A percentile compares a stretch with the other conserved stretches of the same genome.
These are phyloP conservation scores for Epinotia brunnichana DNA, from an alignment of 2,888 invertebrate genomes.

Conservation along the genomic window DNA sequence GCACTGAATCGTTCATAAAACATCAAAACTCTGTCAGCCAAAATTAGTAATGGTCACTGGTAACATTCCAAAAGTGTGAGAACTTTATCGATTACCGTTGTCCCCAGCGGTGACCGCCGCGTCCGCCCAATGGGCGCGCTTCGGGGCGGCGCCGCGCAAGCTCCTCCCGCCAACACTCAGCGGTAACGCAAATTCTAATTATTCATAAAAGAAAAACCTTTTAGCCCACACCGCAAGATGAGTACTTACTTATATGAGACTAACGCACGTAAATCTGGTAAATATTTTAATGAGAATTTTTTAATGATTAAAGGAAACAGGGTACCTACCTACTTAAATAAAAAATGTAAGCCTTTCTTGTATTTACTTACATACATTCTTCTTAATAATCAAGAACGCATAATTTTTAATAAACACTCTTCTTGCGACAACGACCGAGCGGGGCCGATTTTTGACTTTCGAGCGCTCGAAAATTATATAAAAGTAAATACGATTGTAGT, in stretches of 20 bases:
- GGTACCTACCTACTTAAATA: too few relatives aligned
- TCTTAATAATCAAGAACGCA: too few relatives aligned
- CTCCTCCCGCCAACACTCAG: constrained; percentile 58
- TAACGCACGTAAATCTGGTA: too few relatives aligned
- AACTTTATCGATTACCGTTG: constrained; percentile 43
- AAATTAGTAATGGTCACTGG: background rate
- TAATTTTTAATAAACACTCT: too few relatives aligned
- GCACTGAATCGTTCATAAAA: background rate
- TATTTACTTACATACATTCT: too few relatives aligned
- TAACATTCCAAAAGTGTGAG: constrained; percentile 25
- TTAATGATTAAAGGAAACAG: too few relatives aligned
- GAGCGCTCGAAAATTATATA: too few relatives aligned
- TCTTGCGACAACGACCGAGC: too few relatives aligned
- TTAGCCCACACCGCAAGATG: constrained; percentile 2
- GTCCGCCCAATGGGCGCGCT: constrained; percentile 75
- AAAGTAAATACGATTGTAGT: too few relatives aligned
- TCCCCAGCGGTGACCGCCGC: constrained; percentile 45
- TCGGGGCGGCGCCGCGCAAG: constrained; percentile 66
- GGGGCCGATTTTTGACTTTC: too few relatives aligned
- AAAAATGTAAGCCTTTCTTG: too few relatives aligned
- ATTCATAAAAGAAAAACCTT: constrained; percentile 13
- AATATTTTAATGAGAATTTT: too few relatives aligned
- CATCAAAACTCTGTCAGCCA: background rate
- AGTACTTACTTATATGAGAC: constrained; percentile 2
- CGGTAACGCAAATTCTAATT: constrained; percentile 36